These are phyloP conservation scores for Dasyornis broadbenti DNA, from an alignment of 2,113 vertebrate genomes.

Conservation along the genomic window DNA sequence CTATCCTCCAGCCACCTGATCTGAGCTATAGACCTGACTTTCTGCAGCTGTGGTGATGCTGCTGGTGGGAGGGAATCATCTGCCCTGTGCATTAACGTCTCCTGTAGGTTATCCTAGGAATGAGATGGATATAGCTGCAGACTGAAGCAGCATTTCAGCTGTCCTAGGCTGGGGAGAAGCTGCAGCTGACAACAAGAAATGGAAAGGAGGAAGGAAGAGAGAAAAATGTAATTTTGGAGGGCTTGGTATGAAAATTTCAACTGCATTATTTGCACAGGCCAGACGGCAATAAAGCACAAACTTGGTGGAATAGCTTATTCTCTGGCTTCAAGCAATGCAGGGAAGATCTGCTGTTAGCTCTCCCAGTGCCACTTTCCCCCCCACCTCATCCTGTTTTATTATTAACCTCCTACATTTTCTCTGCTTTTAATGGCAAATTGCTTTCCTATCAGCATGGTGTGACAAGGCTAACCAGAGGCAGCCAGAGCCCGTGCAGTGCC, in stretches of 20 bases:
- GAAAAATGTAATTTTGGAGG: neutral
- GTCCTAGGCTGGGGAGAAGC: neutral
- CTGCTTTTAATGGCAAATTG: slow-evolving; percentile 64
- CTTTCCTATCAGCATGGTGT: slow-evolving; percentile 76
- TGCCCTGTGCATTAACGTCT: neutral
- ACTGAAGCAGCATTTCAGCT: neutral
- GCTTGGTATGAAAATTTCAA: neutral
- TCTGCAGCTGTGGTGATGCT: neutral
- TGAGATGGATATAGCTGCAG: neutral
- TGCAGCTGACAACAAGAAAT: neutral
- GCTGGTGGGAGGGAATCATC: neutral
- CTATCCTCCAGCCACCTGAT: slow-evolving; percentile 5
- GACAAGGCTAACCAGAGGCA: slow-evolving; percentile 77
- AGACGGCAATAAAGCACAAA: neutral
- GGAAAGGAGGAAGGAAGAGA: neutral
- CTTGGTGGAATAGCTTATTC: neutral
- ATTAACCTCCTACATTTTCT: slow-evolving; percentile 50
- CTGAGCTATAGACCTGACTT: neutral
- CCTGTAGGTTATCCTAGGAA: slow-evolving; percentile 26
- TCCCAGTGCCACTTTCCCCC: neutral
- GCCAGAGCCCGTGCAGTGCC: slow-evolving; percentile 65
- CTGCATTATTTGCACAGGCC: neutral
- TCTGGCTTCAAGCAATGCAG: neutral
- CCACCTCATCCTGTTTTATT: neutral
- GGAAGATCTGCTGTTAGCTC: neutral